phyloP scores from a whole-genome alignment of 2,797 vertebrate genomes.

The Spondyliosoma cantharus region DNA sequence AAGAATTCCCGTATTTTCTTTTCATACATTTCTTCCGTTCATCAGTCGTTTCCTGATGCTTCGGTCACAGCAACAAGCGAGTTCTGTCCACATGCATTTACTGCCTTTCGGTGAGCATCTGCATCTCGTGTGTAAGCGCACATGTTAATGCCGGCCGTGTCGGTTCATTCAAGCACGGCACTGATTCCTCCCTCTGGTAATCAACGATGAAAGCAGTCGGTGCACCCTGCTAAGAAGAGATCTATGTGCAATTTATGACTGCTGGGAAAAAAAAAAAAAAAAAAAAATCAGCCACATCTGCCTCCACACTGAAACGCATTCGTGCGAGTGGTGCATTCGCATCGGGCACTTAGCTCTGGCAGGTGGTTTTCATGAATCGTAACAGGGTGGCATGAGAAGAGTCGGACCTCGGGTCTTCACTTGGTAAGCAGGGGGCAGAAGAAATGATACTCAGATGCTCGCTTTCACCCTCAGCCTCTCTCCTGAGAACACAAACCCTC shows the following conservation, averaged over 20 bases:
- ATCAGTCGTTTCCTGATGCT: not conserved
- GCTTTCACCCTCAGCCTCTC: slow-evolving; percentile 42
- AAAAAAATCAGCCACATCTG: slow-evolving; percentile 41
- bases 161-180: slow-evolving; percentile 35
- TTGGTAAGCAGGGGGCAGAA: slow-evolving; percentile 18
- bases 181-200: slow-evolving; percentile 34
- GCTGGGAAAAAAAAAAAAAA: not conserved
- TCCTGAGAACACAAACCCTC: slow-evolving; percentile 50
- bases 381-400: slow-evolving; percentile 24
- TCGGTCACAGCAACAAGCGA: not conserved
- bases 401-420: slow-evolving; percentile 35
- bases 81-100: not conserved
- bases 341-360: slow-evolving; percentile 20
- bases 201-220: slow-evolving; percentile 40
- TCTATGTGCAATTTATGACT: slow-evolving; percentile 23
- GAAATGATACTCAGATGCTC: slow-evolving; percentile 33
- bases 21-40: not conserved
- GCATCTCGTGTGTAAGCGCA: slow-evolving; percentile 5
- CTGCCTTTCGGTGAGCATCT: not conserved
- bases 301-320: slow-evolving; percentile 17
- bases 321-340: slow-evolving; percentile 5
- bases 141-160: slow-evolving; percentile 35
- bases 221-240: slow-evolving; percentile 46
- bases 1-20: not conserved
- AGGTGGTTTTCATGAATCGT: slow-evolving; percentile 54